Evolutionary conservation across 2,113 vertebrate species (phyloP), one percentile per base, ranked within the genome.

Genomic region (Grus americana): DNA sequence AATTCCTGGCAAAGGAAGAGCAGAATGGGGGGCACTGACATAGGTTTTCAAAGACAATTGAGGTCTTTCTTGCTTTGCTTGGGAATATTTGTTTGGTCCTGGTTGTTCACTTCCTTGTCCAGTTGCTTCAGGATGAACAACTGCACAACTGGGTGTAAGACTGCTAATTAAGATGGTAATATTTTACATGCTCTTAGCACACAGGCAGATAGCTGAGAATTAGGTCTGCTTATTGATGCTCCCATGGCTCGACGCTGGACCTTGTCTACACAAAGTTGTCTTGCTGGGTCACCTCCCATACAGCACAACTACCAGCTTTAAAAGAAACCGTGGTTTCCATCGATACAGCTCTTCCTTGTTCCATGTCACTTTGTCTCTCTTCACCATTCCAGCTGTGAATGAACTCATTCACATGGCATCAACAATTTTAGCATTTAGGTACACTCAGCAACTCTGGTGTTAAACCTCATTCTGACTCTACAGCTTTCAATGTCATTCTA

Each of bases 351-450:
- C 22, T 58, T 62, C 23, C 7, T 21, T 70, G n/a, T 49, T 84
- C 50, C 40, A 3, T 75, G 24, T 42, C 23, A 54, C 2, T 1
- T 79, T 89, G 26, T 75, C 52, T 72, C 23, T 57, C 13, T 86
- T 81, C 55, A 54, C 15, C 21, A 20, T 46, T 72, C 40, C 54
- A 95, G 40, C 44, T 38, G 52, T 2, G 6, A 89, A 76, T 65
- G 32, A 72, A 20, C 36, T 87, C 36, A 44, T 0, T 0, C n/a
- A 65, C 38, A 24, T 1, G 1, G 11, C 44, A 94, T 66, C 73
- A 81, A 46, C 24, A 42, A 7, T 68, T 94, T 81, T 72, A 63
- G 24, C 11, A 23, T 71, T 86, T 58, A 74, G 26, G 8, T 47
- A 55, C 26, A 19, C 47, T 83, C 42, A 75, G 42, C 11, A 72